Percentiles rank a stretch among this genome's conserved stretches.
phyloP scores from a whole-genome alignment of 2,797 vertebrate species.

The Crax fasciolata region DNA sequence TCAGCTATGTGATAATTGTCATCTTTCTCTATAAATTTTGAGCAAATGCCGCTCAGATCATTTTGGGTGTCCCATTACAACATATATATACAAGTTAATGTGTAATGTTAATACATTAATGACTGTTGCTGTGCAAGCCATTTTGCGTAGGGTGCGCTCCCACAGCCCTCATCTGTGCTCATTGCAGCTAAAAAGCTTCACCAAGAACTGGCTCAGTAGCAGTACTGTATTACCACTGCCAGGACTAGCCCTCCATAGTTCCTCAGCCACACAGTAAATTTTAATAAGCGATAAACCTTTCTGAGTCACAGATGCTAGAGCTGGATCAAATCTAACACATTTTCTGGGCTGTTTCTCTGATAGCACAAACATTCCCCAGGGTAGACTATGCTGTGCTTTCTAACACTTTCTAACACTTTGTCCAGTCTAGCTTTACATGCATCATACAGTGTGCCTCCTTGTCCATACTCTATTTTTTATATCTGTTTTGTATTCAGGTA shows the following conservation, averaged over 20 bases:
- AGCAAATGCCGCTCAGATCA: not conserved
- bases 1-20: not conserved
- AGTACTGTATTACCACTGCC: not conserved
- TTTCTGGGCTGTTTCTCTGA: not conserved
- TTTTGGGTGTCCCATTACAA: not conserved
- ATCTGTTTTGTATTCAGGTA: slow-evolving; percentile 15
- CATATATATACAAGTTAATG: not conserved
- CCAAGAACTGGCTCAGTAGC: not conserved
- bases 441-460: not conserved
- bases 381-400: slow-evolving; percentile 4
- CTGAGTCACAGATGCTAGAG: not conserved
- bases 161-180: not conserved
- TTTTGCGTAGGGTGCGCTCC: not conserved
- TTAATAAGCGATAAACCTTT: slow-evolving; percentile 20
- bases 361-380: not conserved
- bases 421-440: not conserved
- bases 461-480: not conserved
- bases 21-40: not conserved
- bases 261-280: not conserved
- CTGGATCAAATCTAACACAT: slow-evolving; percentile 31
- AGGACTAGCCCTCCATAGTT: not conserved
- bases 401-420: slow-evolving; percentile 18
- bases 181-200: not conserved
- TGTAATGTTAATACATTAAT: not conserved
- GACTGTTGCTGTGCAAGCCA: not conserved